Base-by-base conservation (phyloP, 1,140 invertebrate genomes). In the Anadara kagoshimensis region DNA sequence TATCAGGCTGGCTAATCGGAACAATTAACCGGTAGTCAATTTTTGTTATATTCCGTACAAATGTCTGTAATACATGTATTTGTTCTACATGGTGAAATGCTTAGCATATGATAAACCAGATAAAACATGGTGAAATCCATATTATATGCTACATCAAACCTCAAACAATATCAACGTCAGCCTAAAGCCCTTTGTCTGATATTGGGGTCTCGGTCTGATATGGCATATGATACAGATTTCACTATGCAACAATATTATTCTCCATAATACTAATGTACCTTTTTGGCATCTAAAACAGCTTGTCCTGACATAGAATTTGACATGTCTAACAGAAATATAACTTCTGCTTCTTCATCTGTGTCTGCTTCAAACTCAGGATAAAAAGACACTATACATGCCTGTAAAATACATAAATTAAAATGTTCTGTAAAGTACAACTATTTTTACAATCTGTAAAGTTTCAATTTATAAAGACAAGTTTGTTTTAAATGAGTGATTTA, bases 341-440 rank as follows among this genome's bases (percentile, higher is more conserved):
- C 65, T 69, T 86, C 79, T 58, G 80, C 73, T 54, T 68, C 71
- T 5, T 76, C 68, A 11, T 78, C 65, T 47, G 74, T 61, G 20
- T 67, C 77, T 41, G 76, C 66, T 59, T 88, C 88, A 86, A 89
- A 88, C 76, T 88, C 86, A 1, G 88, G 88, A 73, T 88, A 88
- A 76, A 89, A 88, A 36, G 87, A 85, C 73, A 89, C 51, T 87
- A 89, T 88, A 74, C 86, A 88, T 18, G 88, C 88, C 83, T 88
- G 59, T 11, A n/a, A n/a, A n/a, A n/a, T n/a, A n/a, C n/a, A n/a
- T n/a, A n/a, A n/a, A n/a, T n/a, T 75, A 73, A 7, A 41, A 36
- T 11, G 18, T 18, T 49, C 18, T 11, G 47, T 49, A 11, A 49
- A 49, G 18, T 49, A 11, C 11, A 18, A 18, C 47, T 11, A 49